A percentile compares a stretch with the other conserved stretches of the same genome.
Evolutionary conservation across 2,888 invertebrate genomes (phyloP).

Genomic region (Eilema caniola): DNA sequence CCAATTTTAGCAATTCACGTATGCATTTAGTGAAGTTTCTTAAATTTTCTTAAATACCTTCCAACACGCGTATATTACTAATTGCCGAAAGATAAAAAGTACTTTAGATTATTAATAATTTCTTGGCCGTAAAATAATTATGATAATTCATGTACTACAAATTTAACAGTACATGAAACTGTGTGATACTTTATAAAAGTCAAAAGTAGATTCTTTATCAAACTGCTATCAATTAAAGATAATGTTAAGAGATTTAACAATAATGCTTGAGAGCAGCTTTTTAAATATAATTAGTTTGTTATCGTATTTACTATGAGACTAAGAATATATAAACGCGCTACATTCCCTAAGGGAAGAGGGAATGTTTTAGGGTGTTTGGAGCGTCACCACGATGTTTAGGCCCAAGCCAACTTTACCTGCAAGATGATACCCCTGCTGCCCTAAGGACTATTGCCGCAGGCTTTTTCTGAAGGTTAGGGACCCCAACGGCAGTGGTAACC

Average conservation of each 20-base stretch:
- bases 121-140: not conserved
- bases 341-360: not conserved
- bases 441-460: too few species aligned
- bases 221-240: slow-evolving; percentile 1
- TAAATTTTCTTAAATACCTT: not conserved
- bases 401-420: too few species aligned
- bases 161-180: slow-evolving; percentile 13
- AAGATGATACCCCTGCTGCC: too few species aligned
- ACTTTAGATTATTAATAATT: not conserved
- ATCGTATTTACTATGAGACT: not conserved
- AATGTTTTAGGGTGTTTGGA: not conserved
- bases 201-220: slow-evolving; percentile 7
- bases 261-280: not conserved
- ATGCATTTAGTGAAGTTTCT: not conserved
- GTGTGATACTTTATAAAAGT: not conserved
- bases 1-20: slow-evolving; percentile 7
- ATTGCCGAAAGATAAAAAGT: not conserved
- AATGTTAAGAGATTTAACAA: slow-evolving; percentile 1
- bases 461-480: too few species aligned
- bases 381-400: too few species aligned
- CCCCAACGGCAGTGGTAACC: too few species aligned
- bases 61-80: not conserved
- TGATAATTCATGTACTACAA: slow-evolving; percentile 13
- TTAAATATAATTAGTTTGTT: not conserved
- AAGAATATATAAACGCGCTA: not conserved